These are phyloP conservation scores for Porites divaricata DNA, from an alignment of 92 coral and sea anemone genomes.

Conservation along the genomic window DNA sequence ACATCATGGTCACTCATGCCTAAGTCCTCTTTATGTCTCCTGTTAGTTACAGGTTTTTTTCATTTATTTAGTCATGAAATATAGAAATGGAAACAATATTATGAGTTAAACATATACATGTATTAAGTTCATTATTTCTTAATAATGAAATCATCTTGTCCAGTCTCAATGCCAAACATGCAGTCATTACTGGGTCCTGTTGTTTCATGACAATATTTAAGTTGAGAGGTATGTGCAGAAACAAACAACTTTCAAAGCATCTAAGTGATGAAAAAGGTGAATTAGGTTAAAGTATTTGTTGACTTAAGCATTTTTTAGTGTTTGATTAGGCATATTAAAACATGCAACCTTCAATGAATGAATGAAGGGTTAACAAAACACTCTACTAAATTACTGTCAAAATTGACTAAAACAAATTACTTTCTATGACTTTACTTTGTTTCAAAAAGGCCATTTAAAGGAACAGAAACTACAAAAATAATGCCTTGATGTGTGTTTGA, in stretches of 20 bases:
- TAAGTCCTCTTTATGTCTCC: conserved; percentile 37
- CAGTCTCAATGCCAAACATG: neutral
- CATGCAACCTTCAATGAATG: neutral
- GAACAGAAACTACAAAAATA: too few species aligned
- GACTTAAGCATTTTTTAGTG: neutral
- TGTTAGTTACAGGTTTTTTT: conserved; percentile 29
- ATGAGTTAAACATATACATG: neutral
- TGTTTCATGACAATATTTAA: too few species aligned
- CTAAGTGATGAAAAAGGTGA: too few species aligned
- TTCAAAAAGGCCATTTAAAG: neutral
- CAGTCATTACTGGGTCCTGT: neutral
- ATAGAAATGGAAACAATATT: neutral
- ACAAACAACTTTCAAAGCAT: too few species aligned
- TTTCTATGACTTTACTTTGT: neutral
- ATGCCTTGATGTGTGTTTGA: too few species aligned
- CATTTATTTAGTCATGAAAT: neutral
- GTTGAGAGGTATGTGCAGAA: too few species aligned
- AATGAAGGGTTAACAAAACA: neutral
- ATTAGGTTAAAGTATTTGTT: neutral
- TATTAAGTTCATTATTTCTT: neutral
- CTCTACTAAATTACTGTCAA: neutral
- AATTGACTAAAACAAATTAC: neutral
- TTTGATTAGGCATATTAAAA: neutral
- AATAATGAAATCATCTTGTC: neutral
- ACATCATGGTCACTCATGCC: conserved; percentile 12